These are phyloP conservation scores for Chloroceryle amazona DNA, from an alignment of 2,797 vertebrate species.

Conservation along the genomic window DNA sequence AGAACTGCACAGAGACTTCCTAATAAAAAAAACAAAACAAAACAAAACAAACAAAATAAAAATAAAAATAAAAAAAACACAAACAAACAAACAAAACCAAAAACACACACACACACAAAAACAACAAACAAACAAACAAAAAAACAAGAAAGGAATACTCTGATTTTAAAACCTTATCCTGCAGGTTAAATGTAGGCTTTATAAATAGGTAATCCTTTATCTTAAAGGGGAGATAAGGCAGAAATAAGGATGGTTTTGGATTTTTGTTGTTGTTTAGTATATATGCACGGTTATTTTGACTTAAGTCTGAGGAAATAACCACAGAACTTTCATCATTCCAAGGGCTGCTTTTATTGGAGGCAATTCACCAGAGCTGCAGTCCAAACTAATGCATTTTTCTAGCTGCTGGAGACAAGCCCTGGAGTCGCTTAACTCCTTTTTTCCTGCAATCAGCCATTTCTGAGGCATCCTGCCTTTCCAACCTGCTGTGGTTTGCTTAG, in stretches of 20 bases:
- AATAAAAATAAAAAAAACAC: background rate
- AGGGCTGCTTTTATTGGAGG: background rate
- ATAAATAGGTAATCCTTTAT: background rate
- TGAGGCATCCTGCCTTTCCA: background rate
- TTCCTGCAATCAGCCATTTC: background rate
- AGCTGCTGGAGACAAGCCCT: constrained; percentile 4
- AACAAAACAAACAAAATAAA: no score
- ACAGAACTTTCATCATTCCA: background rate
- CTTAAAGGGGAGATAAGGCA: background rate
- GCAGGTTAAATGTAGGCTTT: background rate
- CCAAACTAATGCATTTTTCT: background rate
- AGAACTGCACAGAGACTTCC: background rate
- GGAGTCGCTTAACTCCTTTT: background rate
- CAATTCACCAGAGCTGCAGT: background rate
- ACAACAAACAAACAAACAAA: no score
- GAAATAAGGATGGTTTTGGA: background rate
- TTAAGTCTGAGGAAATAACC: background rate
- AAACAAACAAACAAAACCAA: no score
- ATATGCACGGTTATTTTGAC: background rate
- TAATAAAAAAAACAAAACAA: background rate
- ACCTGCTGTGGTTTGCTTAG: background rate
- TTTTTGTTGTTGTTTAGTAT: background rate
- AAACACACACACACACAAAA: no score
- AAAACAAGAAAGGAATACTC: background rate
- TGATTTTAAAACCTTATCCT: background rate